phyloP scores from a whole-genome alignment of 2,797 vertebrate species.

The Mionectes olivaceus region DNA sequence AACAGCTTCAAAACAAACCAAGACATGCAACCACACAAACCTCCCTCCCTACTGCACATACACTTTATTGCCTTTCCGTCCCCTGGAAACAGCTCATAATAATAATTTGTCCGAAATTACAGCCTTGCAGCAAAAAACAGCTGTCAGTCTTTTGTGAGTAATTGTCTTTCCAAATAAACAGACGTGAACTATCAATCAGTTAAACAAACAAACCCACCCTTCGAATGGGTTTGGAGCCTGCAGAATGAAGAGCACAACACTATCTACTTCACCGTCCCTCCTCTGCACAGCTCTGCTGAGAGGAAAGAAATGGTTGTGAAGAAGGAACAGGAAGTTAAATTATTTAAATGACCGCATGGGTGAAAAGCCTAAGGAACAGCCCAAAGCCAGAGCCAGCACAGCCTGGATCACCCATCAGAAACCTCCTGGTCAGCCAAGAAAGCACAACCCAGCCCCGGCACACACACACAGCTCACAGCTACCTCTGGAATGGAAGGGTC shows the following conservation, averaged over 20 bases:
- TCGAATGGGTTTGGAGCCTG: not conserved
- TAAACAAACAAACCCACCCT: not conserved
- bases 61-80: not conserved
- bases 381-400: not conserved
- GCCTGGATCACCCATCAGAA: not conserved
- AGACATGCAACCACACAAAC: not conserved
- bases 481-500: not conserved
- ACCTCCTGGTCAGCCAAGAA: not conserved
- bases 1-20: conserved; percentile 11
- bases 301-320: not conserved
- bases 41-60: not conserved
- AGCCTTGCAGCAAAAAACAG: not conserved
- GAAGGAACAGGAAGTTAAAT: not conserved
- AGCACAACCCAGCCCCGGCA: not conserved
- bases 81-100: not conserved
- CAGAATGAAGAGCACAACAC: not conserved
- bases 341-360: not conserved
- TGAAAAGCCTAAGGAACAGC: not conserved
- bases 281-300: not conserved
- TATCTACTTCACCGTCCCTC: accelerated
- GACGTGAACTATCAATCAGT: not conserved
- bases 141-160: conserved; percentile 14
- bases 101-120: conserved; percentile 41
- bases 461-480: not conserved
- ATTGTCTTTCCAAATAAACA: conserved; percentile 29